These are phyloP conservation scores for Formica exsecta DNA, from an alignment of 1,140 invertebrate species.

Conservation along the genomic window DNA sequence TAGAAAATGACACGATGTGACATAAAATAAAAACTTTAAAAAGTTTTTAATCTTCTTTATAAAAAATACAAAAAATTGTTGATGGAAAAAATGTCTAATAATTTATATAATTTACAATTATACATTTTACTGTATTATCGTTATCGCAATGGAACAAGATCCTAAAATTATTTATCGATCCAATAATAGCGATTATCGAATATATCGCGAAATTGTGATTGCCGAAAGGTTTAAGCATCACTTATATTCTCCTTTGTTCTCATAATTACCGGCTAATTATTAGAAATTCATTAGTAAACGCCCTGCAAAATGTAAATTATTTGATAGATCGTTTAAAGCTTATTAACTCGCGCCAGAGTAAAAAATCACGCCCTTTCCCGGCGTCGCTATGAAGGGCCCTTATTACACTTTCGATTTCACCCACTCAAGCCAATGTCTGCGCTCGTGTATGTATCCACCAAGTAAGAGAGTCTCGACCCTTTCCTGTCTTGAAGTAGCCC, in stretches of 20 bases:
- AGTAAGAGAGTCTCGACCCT: constrained; percentile 39
- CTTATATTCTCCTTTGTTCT: background rate
- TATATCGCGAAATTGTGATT: constrained; percentile 13
- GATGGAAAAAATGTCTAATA: background rate
- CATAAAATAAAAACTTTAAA: background rate
- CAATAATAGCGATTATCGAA: constrained; percentile 6
- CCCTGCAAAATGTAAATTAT: constrained; percentile 10
- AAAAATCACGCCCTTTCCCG: constrained; percentile 42
- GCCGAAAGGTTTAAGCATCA: constrained; percentile 2
- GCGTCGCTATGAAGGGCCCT: constrained; percentile 8
- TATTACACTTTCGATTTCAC: constrained; percentile 34
- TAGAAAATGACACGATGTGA: background rate
- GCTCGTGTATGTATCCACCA: constrained; percentile 21
- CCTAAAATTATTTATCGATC: constrained; percentile 47
- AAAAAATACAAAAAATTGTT: background rate
- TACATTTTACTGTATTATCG: background rate
- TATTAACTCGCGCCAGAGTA: constrained; percentile 38
- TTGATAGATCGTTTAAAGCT: constrained; percentile 7
- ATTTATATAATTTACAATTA: background rate
- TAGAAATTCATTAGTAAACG: constrained; percentile 34
- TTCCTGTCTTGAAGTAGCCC: constrained; percentile 64
- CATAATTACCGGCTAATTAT: constrained; percentile 18
- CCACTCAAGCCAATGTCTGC: constrained; percentile 19
- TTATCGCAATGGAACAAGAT: constrained; percentile 26
- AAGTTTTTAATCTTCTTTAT: background rate